Base-by-base conservation (phyloP, 2,113 vertebrate species). In the Sander vitreus region DNA sequence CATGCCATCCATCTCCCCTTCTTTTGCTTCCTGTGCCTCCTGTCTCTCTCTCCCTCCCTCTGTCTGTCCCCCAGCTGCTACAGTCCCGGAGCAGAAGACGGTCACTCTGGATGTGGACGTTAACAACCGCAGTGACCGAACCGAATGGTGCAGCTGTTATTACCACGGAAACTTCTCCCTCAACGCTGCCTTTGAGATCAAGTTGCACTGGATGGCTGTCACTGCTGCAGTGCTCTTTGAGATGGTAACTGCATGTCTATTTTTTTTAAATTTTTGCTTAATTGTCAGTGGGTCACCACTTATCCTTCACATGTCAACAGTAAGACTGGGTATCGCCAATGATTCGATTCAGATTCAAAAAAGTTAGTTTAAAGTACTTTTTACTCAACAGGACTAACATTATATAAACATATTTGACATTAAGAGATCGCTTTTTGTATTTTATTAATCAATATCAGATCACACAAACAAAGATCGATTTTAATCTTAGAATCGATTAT, bases 121-220 rank as follows among this genome's bases (percentile, higher is more conserved):
- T 18, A 99, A 99, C 91, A 99, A 99, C 93, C 97, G 98, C 88
- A 97, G 97, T 0, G 97, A 98, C 91, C 96, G 98, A 0, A 92
- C 97, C 0, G 98, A 99, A 69, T 99, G 98, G 98, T 99, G 98
- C 94, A 99, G 98, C 88, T 99, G 98, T 47, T 99, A 99, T 68
- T 99, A 99, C 92, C 98, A 99, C 0, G 98, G 98, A 74, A 99
- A 96, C 90, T 99, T 99, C 95, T 97, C 96, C n/a, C 92, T 96
- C 27, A 98, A 88, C 0, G 89, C 96, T 0, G 97, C 98, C 84
- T 99, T 99, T 39, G 98, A 99, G 95, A 94, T 99, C 93, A 99
- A 99, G 92, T 95, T 99, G 11, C 98, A 99, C 93, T 99, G 98
- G 98, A 99, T 99, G 98, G 98, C 97, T 0, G 97, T 97, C 77